Evolutionary conservation across 2,113 vertebrate species (phyloP).

Genomic region (Thoracochromis brauschi): DNA sequence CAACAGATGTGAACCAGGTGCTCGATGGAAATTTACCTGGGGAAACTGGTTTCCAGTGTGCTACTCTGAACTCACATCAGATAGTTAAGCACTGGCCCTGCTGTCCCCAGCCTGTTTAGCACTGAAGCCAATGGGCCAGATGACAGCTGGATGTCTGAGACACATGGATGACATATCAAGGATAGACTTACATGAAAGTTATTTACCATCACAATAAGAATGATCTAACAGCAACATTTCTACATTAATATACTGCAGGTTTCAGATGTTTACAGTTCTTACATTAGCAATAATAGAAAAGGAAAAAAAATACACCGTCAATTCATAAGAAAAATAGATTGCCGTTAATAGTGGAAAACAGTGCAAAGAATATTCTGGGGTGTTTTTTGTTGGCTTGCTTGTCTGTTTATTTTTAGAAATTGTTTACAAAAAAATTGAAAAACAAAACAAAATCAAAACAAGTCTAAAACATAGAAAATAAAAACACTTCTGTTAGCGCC

Average conservation of each 20-base stretch:
- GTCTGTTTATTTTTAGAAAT: constrained; percentile 69
- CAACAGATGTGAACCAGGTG: constrained; percentile 25
- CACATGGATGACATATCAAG: constrained; percentile 51
- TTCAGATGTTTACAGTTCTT: constrained; percentile 63
- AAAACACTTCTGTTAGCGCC: constrained; percentile 68
- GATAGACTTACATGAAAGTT: constrained; percentile 57
- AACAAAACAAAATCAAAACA: constrained; percentile 44
- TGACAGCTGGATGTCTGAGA: constrained; percentile 43
- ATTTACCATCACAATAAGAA: constrained; percentile 69
- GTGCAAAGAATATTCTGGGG: constrained; percentile 75
- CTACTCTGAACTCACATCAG: constrained; percentile 18
- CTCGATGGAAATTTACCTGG: constrained; percentile 5
- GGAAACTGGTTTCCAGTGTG: constrained; percentile 6
- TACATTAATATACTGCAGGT: constrained; percentile 69
- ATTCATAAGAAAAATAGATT: constrained; percentile 76
- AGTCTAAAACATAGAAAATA: constrained; percentile 62
- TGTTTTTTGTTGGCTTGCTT: constrained; percentile 65
- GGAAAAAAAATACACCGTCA: constrained; percentile 58
- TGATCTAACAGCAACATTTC: constrained; percentile 68
- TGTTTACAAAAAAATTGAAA: constrained; percentile 64
- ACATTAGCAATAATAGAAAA: constrained; percentile 65
- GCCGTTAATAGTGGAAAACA: constrained; percentile 74
- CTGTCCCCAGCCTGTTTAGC: neutral
- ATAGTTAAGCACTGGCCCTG: constrained; percentile 13
- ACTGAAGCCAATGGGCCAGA: constrained; percentile 25